phyloP scores from a whole-genome alignment of 2,113 vertebrate genomes.

The Dicerorhinus sumatrensis region DNA sequence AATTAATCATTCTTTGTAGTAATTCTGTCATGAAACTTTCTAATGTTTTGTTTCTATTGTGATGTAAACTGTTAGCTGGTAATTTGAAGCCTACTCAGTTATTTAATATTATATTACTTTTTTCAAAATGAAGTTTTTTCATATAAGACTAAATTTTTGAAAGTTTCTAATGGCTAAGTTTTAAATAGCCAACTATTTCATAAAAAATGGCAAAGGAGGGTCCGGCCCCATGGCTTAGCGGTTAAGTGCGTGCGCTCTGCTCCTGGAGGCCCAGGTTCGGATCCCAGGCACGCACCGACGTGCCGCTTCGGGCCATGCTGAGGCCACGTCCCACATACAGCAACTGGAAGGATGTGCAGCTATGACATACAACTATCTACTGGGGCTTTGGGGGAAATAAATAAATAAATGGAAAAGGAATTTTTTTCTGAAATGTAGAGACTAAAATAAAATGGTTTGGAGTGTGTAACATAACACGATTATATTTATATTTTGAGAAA shows the following conservation, averaged over 20 bases:
- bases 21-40: conserved; percentile 43
- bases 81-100: conserved; percentile 8
- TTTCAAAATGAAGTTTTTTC: conserved; percentile 44
- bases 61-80: conserved; percentile 33
- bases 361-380: too few species aligned
- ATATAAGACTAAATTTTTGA: conserved; percentile 8
- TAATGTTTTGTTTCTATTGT: conserved; percentile 55
- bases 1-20: conserved; percentile 64
- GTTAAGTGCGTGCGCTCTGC: too few species aligned
- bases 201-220: not conserved
- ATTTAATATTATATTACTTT: conserved; percentile 47
- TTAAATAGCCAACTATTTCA: conserved; percentile 10
- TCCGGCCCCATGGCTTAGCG: too few species aligned
- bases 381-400: too few species aligned
- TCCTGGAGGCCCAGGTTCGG: too few species aligned
- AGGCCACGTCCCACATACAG: too few species aligned
- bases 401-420: not conserved
- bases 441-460: not conserved
- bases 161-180: conserved; percentile 34
- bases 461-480: not conserved
- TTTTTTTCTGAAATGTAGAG: not conserved
- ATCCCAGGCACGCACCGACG: too few species aligned
- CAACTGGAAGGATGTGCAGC: too few species aligned
- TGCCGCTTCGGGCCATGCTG: too few species aligned
- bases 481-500: conserved; percentile 42